These are phyloP conservation scores for Enteromius viviparus DNA, from an alignment of 2,797 vertebrate genomes.

Conservation along the genomic window DNA sequence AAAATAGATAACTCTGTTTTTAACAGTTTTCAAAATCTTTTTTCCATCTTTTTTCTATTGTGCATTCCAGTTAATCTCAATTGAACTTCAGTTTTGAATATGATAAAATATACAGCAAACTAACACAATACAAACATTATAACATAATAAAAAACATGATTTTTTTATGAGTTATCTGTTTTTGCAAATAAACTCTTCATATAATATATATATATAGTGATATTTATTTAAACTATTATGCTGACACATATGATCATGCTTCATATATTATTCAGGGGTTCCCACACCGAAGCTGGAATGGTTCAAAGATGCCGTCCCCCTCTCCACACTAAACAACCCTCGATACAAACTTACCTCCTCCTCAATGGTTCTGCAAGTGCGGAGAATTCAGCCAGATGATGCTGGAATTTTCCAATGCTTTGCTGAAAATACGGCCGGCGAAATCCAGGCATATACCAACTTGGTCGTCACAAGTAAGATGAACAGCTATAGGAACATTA, in stretches of 20 bases:
- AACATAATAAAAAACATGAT: no score
- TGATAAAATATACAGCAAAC: no score
- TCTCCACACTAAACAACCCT: slow-evolving; percentile 70
- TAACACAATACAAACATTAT: no score
- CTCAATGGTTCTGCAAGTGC: slow-evolving; percentile 73
- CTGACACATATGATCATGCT: background rate
- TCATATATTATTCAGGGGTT: slow-evolving; percentile 68
- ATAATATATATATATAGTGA: background rate
- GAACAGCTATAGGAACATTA: background rate
- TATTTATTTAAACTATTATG: background rate
- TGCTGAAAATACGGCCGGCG: slow-evolving; percentile 77
- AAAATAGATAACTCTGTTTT: no score
- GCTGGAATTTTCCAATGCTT: slow-evolving; percentile 86
- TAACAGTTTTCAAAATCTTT: no score
- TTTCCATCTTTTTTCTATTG: no score
- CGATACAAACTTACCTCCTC: slow-evolving; percentile 73
- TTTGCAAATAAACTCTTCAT: no score
- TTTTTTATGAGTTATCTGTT: no score
- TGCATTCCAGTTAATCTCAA: no score
- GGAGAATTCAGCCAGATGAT: slow-evolving; percentile 71
- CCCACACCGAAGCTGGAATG: slow-evolving; percentile 78
- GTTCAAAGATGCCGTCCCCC: slow-evolving; percentile 78
- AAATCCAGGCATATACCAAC: slow-evolving; percentile 76
- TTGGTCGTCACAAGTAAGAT: slow-evolving; percentile 83
- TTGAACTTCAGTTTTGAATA: no score